Percentiles rank a stretch among this genome's conserved stretches.
Conservation (phyloP, 2,797 vertebrate species). For the Selene dorsalis region DNA sequence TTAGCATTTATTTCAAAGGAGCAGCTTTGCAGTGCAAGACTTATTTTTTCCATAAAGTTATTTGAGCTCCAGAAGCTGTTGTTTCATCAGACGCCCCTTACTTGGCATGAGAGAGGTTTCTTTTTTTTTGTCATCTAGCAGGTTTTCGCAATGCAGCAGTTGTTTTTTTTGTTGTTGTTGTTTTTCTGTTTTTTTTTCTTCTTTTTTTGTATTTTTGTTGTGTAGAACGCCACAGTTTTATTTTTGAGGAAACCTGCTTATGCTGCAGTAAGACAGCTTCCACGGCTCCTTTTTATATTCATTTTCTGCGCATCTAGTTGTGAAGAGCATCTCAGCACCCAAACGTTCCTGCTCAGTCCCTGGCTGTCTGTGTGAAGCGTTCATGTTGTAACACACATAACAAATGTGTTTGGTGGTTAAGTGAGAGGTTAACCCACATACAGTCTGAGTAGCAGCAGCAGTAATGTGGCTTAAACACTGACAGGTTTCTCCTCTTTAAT, state of each 20-base stretch:
- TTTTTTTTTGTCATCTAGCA: slow-evolving; percentile 36
- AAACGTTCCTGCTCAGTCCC: slow-evolving; percentile 26
- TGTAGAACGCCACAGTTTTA: slow-evolving; percentile 17
- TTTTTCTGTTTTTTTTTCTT: slow-evolving; percentile 14
- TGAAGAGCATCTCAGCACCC: slow-evolving; percentile 23
- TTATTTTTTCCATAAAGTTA: slow-evolving; percentile 31
- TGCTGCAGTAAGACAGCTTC: slow-evolving; percentile 32
- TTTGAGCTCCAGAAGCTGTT: slow-evolving; percentile 44
- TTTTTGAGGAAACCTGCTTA: slow-evolving; percentile 47
- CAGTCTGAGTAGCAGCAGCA: slow-evolving; percentile 33
- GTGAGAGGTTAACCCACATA: slow-evolving; percentile 43
- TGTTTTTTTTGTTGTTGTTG: slow-evolving; percentile 49
- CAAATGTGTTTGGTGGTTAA: slow-evolving; percentile 18
- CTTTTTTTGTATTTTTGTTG: slow-evolving; percentile 32
- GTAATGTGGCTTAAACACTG: slow-evolving; percentile 46
- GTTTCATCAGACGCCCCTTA: slow-evolving; percentile 45
- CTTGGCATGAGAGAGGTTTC: slow-evolving; percentile 23
- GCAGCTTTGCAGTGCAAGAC: slow-evolving; percentile 30
- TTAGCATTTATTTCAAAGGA: slow-evolving; percentile 42
- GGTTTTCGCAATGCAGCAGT: slow-evolving; percentile 45
- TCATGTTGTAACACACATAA: slow-evolving; percentile 24
- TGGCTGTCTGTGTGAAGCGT: slow-evolving; percentile 41
- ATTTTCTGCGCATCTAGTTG: slow-evolving; percentile 21
- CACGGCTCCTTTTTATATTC: slow-evolving; percentile 21
- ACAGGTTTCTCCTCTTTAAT: slow-evolving; percentile 42